Evolutionary conservation across 1,140 invertebrate genomes (phyloP), one percentile per base, ranked within the genome.

Genomic region (Drosophila mojavensis): DNA sequence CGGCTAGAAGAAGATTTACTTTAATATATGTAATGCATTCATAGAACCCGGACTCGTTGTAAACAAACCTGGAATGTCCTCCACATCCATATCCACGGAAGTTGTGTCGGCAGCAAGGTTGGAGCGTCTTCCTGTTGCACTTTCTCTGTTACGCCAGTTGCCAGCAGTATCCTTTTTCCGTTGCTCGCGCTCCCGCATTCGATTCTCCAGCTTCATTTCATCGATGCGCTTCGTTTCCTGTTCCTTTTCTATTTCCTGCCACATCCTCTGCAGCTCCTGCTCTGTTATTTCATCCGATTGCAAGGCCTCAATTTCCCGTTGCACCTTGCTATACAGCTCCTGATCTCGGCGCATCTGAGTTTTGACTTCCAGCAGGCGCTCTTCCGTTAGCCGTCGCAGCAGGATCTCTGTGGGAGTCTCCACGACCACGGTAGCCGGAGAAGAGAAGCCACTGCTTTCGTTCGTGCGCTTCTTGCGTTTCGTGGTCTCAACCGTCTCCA

Each of bases 401-500:
- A 98, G 96, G 45, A 95, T 94, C 91, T 98, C 96, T n/a, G 95
- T 95, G 0, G 96, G 95, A 0, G 96, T 97, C 47, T 90, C 91
- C 10, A 92, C 83, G 1, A 66, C 88, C 13, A 92, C 84, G 1
- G 71, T 81, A 0, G 76, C 62, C 2, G 90, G 85, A 2, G 83
- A 83, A 66, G 84, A 82, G 50, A 88, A 81, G 3, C 74, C 75
- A 7, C 93, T 94, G 20, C 93, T 93, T 58, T 95, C 95, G 30
- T 81, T 88, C 5, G 76, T 88, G 4, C 96, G 94, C 77, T 97
- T 96, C 86, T 98, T 98, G 3, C 97, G 95, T 92, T 98, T 98
- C 4, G 97, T 97, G 17, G 96, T 96, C 83, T 98, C 97, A 13
- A 97, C 95, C 86, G 96, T 95, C 82, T 98, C 97, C 11, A 98